Base-by-base conservation (phyloP, 2,113 vertebrate species). In the Otocyon megalotis region DNA sequence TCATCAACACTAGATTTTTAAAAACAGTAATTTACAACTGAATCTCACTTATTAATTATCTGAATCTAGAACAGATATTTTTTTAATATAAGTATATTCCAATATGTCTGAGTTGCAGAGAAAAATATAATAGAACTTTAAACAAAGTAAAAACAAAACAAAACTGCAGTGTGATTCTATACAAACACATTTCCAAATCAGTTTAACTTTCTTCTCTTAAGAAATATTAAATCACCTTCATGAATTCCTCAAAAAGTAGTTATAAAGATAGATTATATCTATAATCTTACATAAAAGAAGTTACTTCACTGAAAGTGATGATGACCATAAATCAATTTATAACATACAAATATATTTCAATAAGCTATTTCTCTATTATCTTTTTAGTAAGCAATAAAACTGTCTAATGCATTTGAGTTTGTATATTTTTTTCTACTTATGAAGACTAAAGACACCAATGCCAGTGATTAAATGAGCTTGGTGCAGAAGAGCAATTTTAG, bases 131-230 rank as follows among this genome's bases (percentile, higher is more conserved):
- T 85, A 82, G 9, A 53, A 90, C 3, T 89, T 93, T n/a, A 74
- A 86, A 35, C 14, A 71, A 90, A 90, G 72, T 14, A 30, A 76
- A 76, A 76, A 28, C 19, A 72, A 90, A 90, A 26, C 13, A 60
- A 79, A 83, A 83, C 13, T 85, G 62, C 97, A 86, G n/a, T 56
- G 4, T 26, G 37, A 60, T 32, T 22, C 43, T 85, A 19, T 43
- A 81, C 80, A n/a, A 84, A 58, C 17, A 63, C 0, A 50, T 79
- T 89, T 96, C 37, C 17, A 96, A 93, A 79, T 81, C 9, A 84
- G 17, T 84, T 89, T 54, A 91, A 85, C 13, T 95, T 88, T 93
- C 26, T 88, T 83, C 26, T 13, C 56, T 80, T 62, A 96, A 89
- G 43, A 92, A 94, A 96, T 17, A 94, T 80, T 93, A 95, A 80